Conservation (phyloP, 2,888 invertebrate species). For the Thymelicus lineola region DNA sequence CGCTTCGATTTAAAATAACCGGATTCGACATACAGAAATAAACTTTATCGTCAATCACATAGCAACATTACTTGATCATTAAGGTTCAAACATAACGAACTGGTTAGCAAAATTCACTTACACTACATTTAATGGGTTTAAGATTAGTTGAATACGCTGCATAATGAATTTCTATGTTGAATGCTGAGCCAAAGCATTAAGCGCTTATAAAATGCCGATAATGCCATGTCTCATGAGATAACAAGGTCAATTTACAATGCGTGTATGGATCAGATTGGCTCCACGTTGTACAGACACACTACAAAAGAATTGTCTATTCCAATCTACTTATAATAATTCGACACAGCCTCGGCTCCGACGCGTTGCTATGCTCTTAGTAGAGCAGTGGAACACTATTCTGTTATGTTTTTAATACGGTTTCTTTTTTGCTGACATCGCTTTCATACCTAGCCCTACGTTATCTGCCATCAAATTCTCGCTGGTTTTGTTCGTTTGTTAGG, state of each 20-base stretch:
- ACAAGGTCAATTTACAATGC: slow-evolving; percentile 30
- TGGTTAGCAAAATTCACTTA: no score
- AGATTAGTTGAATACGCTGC: no score
- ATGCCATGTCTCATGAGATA: slow-evolving; percentile 19
- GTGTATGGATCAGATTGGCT: slow-evolving; percentile 28
- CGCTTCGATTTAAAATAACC: no score
- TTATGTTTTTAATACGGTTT: slow-evolving; percentile 80
- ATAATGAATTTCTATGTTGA: background rate
- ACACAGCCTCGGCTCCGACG: slow-evolving; percentile 59
- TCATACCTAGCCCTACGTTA: slow-evolving; percentile 68
- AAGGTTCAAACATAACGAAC: no score
- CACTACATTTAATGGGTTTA: no score
- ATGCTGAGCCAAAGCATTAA: slow-evolving; percentile 9
- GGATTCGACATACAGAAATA: no score
- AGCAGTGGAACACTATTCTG: slow-evolving; percentile 77
- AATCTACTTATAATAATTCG: slow-evolving; percentile 61
- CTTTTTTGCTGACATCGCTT: slow-evolving; percentile 70
- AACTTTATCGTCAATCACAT: no score
- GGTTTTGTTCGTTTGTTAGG: slow-evolving; percentile 28
- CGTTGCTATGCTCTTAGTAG: slow-evolving; percentile 73
- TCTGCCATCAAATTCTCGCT: slow-evolving; percentile 49
- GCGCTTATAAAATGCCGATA: slow-evolving; percentile 25
- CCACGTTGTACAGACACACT: slow-evolving; percentile 12
- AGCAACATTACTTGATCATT: no score
- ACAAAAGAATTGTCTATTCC: slow-evolving; percentile 51